Conservation (phyloP, 37 sponge, comb jelly and placozoan species). For the Cladorhizidae sp. region DNA sequence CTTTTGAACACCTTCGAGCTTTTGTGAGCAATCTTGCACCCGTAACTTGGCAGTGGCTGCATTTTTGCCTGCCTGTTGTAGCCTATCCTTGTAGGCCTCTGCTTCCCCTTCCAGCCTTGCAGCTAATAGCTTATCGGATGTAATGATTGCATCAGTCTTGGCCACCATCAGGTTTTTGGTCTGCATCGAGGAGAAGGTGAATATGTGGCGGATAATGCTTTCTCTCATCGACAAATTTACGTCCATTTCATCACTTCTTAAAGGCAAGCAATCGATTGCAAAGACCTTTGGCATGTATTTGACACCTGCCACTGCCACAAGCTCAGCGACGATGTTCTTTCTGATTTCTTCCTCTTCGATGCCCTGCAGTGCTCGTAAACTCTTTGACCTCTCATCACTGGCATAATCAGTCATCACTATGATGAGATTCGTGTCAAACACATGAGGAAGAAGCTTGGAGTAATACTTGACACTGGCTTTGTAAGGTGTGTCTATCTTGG, state of each 20-base stretch:
- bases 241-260: not conserved
- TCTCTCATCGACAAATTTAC: not conserved
- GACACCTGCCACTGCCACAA: not conserved
- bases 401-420: conserved; percentile 42
- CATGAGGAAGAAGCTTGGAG: conserved; percentile 21
- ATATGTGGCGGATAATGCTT: conserved; percentile 16
- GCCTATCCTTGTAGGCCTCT: conserved; percentile 7
- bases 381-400: conserved; percentile 11
- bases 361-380: not conserved
- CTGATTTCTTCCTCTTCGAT: conserved; percentile 31
- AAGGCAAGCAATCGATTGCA: conserved; percentile 33
- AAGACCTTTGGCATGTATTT: conserved; percentile 20
- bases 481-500: conserved; percentile 51
- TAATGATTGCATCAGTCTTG: conserved; percentile 24
- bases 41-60: not conserved
- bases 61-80: not conserved
- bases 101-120: conserved; percentile 31
- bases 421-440: conserved; percentile 40
- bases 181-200: not conserved
- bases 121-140: not conserved
- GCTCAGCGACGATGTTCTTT: not conserved
- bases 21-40: not conserved
- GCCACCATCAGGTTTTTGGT: conserved; percentile 1
- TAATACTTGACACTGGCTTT: conserved; percentile 37
- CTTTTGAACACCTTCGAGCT: not conserved